Evolutionary conservation across 2,797 vertebrate genomes (phyloP), one percentile per base, ranked within the genome.

Genomic region (Halcyon chelicuti): DNA sequence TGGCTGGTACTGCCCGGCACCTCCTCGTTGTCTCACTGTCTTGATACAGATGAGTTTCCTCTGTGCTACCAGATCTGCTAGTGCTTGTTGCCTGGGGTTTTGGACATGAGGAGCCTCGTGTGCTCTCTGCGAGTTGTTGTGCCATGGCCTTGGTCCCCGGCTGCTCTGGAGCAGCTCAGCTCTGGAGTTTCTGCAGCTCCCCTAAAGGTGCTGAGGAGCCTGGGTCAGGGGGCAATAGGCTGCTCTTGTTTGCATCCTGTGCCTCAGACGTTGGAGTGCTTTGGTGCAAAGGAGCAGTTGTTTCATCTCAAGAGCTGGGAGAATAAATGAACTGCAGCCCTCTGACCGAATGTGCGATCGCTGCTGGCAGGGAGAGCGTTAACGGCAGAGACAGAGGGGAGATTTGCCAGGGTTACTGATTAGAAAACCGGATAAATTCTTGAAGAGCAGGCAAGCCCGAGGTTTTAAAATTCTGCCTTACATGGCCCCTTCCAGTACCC

Each of bases 401-500:
- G 46, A 39, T 82, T 68, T 67, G 33, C 40, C 42, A 49, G 57
- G 29, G 37, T 80, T 67, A 9, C 33, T 46, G 52, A n/a, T 74
- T 61, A 6, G n/a, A 68, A 67, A 54, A 26, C 49, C 44, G 13
- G 39, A 19, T 33, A 77, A 83, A 67, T 58, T 66, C 57, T 66
- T 46, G 47, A 79, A 49, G 37, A 92, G 31, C 74, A 79, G 71
- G 61, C 71, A 51, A 77, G 33, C 15, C 57, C 28, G 39, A 78
- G 39, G 31, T 22, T 86, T 91, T 87, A 71, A 77, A 91, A 60
- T 63, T 81, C 84, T 92, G 63, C 61, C 52, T 78, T 74, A n/a
- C 16, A 65, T 1, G 3, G 37, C 39, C 31, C 39, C 63, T 91
- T 73, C 28, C 42, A 52, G 52, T n/a, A 5, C 28, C 33, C 29